Base-by-base conservation (phyloP, 2,797 vertebrate species). In the Sardinella longiceps region DNA sequence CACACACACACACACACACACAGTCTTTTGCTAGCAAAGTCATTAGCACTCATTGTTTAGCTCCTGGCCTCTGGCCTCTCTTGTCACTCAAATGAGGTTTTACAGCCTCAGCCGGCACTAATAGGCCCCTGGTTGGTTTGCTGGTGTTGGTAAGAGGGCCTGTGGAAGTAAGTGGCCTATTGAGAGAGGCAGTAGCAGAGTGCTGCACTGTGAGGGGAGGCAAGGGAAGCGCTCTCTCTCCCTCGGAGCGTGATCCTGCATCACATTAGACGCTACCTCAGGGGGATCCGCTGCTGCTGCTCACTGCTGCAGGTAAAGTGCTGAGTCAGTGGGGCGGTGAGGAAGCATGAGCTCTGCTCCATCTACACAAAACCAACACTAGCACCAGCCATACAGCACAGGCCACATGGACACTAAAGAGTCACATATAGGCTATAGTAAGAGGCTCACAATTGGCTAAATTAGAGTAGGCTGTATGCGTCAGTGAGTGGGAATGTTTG, bases 51-150 rank as follows among this genome's bases (percentile, higher is more conserved):
- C 28, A 70, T 70, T 70, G 63, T 33, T 33, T 2, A 70, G 63
- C 30, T 30, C 28, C 12, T 70, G 30, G 28, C 63, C 63, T 63
- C n/a, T 63, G n/a, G 25, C 60, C 28, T 30, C 30, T 2, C 63
- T 15, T 58, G 48, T 30, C 50, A 82, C 84, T 39, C n/a, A 82
- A 25, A 80, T 80, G 45, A 30, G 5, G 37, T 82, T 81, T 85
- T 85, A 81, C 50, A 66, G 80, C 80, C 25, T 87, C 66, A 83
- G 46, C 50, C 2, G 51, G 51, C 83, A 81, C 15, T 28, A 80
- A 84, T 80, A 84, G 28, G 15, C 48, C 77, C 37, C 48, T 12
- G 63, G 63, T 81, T 12, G 63, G 63, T 81, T 82, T n/a, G 81
- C 5, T 43, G 9, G 11, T 80, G 74, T 82, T 43, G 43, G 4